Percentiles rank a stretch among this genome's conserved stretches.
Evolutionary conservation across 2,113 vertebrate genomes (phyloP).

Genomic region (Ochotona curzoniae): DNA sequence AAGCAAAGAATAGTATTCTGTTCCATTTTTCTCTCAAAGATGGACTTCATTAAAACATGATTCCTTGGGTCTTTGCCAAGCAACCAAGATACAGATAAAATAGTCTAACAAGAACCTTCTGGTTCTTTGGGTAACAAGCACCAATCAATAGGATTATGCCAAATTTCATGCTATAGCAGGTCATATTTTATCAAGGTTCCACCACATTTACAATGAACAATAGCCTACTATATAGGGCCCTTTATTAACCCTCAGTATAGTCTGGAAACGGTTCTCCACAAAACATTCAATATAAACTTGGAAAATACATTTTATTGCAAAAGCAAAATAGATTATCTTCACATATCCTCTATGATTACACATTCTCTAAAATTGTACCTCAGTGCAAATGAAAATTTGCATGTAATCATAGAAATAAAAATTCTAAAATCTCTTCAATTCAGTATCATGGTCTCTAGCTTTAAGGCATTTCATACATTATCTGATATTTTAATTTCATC

Average conservation of each 20-base stretch:
- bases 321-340: constrained; percentile 33
- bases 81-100: constrained; percentile 73
- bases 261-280: background rate
- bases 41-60: constrained; percentile 77
- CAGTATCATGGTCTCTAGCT: background rate
- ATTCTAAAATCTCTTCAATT: background rate
- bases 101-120: constrained; percentile 80
- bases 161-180: constrained; percentile 78
- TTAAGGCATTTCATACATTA: background rate
- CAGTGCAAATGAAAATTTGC: constrained; percentile 33
- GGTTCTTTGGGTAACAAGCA: constrained; percentile 70
- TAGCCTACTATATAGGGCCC: constrained; percentile 53
- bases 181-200: constrained; percentile 80
- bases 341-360: background rate
- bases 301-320: constrained; percentile 48
- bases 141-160: constrained; percentile 78
- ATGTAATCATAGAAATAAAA: background rate
- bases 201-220: constrained; percentile 76
- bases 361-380: background rate
- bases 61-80: constrained; percentile 69
- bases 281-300: background rate
- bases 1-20: constrained; percentile 65
- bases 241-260: background rate
- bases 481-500: background rate
- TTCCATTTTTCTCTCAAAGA: constrained; percentile 63